phyloP scores from a whole-genome alignment of 2,113 vertebrate genomes.

The Cyanoderma ruficeps region DNA sequence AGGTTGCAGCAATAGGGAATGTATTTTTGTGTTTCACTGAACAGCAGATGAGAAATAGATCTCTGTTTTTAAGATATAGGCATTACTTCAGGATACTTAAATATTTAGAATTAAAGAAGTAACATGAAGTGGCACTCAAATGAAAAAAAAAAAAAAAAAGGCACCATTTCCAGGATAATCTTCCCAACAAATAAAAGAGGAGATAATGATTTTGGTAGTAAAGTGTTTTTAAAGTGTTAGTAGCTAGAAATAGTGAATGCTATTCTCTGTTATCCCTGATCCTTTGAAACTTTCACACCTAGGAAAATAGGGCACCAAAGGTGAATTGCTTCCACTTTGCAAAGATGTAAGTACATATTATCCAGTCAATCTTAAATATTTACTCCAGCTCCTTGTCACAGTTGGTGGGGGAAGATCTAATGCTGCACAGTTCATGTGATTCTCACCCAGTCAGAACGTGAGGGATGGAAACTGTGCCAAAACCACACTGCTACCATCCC shows the following conservation, averaged over 20 bases:
- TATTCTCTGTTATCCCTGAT: not conserved
- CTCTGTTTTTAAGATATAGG: not conserved
- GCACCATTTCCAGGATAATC: not conserved
- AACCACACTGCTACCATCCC: not conserved
- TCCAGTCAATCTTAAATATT: not conserved
- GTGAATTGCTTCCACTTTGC: not conserved
- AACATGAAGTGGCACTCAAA: not conserved
- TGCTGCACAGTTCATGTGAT: accelerated
- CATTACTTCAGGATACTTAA: not conserved
- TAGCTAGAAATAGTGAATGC: not conserved
- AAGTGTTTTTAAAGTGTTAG: not conserved
- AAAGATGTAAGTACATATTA: not conserved
- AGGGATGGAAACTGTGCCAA: not conserved
- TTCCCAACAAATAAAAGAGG: not conserved
- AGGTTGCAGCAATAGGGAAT: not conserved
- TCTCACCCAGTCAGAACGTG: not conserved
- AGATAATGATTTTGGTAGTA: not conserved
- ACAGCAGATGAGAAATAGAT: not conserved
- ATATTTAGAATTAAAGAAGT: not conserved
- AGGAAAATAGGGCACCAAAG: not conserved
- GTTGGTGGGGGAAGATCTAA: not conserved
- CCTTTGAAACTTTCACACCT: not conserved
- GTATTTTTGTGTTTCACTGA: not conserved
- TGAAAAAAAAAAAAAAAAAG: not conserved
- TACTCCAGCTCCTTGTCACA: accelerated